These are phyloP conservation scores for Idaea dimidiata DNA, from an alignment of 2,888 invertebrate genomes.

Conservation along the genomic window DNA sequence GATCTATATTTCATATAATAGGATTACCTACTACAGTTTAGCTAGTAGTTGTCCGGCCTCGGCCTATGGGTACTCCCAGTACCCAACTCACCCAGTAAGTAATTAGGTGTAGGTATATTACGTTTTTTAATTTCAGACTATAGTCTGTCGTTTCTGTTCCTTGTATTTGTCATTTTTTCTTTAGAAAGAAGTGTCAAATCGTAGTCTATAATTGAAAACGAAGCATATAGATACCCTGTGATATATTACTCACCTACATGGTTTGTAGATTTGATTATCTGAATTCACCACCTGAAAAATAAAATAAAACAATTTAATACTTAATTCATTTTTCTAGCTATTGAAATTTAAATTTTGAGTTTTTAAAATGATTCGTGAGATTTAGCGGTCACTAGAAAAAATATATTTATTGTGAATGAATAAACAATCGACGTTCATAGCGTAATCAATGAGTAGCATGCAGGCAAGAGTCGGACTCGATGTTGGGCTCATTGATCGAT, in stretches of 20 bases:
- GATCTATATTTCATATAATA: too few relatives aligned
- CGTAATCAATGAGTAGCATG: slow-evolving; percentile 81
- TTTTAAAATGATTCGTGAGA: not conserved
- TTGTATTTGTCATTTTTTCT: too few relatives aligned
- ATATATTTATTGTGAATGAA: slow-evolving; percentile 79
- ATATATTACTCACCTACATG: slow-evolving; percentile 47
- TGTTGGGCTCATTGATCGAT: slow-evolving; percentile 80
- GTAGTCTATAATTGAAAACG: too few relatives aligned
- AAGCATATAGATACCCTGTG: too few relatives aligned
- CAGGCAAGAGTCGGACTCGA: slow-evolving; percentile 71
- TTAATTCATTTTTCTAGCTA: not conserved
- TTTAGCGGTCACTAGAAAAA: slow-evolving; percentile 55
- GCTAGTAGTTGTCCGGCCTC: too few relatives aligned
- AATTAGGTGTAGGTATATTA: not conserved
- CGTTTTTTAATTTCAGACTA: too few relatives aligned
- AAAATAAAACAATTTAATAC: slow-evolving; percentile 10
- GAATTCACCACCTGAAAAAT: slow-evolving; percentile 36
- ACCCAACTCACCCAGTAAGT: too few relatives aligned
- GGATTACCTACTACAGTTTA: too few relatives aligned
- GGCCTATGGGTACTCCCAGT: too few relatives aligned
- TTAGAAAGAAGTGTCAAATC: too few relatives aligned
- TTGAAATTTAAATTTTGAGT: not conserved
- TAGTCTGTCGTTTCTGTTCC: too few relatives aligned
- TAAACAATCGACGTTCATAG: slow-evolving; percentile 79
- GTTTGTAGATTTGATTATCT: slow-evolving; percentile 31